Evolutionary conservation across 1,140 invertebrate genomes (phyloP).

Genomic region (Aphis gossypii): DNA sequence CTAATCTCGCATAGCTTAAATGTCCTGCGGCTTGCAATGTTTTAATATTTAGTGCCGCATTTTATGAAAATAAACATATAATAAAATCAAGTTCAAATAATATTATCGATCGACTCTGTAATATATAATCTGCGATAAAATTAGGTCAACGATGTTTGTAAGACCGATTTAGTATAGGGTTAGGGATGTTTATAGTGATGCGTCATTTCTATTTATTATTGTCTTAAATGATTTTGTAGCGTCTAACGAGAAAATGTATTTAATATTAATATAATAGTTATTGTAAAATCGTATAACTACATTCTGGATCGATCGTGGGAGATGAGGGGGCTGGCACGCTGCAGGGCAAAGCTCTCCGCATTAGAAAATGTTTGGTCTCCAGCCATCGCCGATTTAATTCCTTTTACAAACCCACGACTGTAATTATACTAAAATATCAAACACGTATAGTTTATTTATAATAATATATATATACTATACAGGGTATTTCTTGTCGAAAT

Average conservation of each 20-base stretch:
- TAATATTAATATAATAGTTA: background rate
- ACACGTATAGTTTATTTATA: background rate
- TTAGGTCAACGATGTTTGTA: background rate
- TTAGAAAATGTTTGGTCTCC: background rate
- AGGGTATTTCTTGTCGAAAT: no score
- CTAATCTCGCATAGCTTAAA: background rate
- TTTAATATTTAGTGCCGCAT: background rate
- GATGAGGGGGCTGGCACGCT: background rate
- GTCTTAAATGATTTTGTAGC: background rate
- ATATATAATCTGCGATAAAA: background rate
- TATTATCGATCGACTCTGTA: background rate
- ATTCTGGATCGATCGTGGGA: background rate
- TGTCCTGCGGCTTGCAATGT: background rate
- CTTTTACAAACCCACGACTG: background rate
- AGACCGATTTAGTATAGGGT: background rate
- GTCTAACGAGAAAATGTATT: background rate
- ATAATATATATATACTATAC: no score
- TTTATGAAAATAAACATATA: background rate
- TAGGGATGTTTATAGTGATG: background rate
- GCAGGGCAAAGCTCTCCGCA: background rate
- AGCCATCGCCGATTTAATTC: background rate
- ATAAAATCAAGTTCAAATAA: background rate
- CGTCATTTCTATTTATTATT: background rate
- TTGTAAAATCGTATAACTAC: background rate
- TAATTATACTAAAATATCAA: background rate